Evolutionary conservation across 2,888 invertebrate species (phyloP), one percentile per base, ranked within the genome.

Genomic region (Synergus umbraculus): DNA sequence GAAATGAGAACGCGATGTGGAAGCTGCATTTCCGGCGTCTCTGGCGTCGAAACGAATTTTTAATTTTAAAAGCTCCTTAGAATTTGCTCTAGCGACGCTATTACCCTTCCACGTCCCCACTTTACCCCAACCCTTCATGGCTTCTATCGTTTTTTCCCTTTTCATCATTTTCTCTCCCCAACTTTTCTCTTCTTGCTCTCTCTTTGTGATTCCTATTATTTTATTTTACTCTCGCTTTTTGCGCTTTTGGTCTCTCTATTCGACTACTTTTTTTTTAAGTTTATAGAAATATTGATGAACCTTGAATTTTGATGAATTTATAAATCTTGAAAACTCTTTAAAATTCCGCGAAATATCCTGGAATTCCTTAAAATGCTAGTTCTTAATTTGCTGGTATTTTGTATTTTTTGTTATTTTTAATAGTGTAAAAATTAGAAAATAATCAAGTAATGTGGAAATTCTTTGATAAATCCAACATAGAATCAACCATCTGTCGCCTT

Each of bases 31-130:
- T 83, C 79, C 80, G 79, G 81, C 79, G 81, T 84, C 85, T 82
- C 79, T 81, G 76, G 79, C 81, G 79, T 65, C 76, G 78, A 67
- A 80, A 81, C 82, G 83, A 83, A 84, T 83, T 82, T 83, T 84
- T 84, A 83, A 84, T 84, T 84, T 84, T 78, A 79, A 82, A 83
- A 80, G 82, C 84, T 84, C 78, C 84, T 83, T 82, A 82, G 81
- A 83, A 85, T 83, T 82, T 82, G 82, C 60, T 37, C 49, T 22
- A 22, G 37, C 54, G 49, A 37, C 49, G 49, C 73, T 37, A 73
- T 73, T 73, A 73, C 37, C 29, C 49, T 54, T n/a, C 37, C 37
- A 5, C 15, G 2, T 9, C 67, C 12, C 44, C 18, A 13, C 44
- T 73, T 66, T 29, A n/a, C 65, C 65, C 15, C 22, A 13, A 18